Base-by-base conservation (phyloP, 2,113 vertebrate genomes). In the Phrynosoma platyrhinos region DNA sequence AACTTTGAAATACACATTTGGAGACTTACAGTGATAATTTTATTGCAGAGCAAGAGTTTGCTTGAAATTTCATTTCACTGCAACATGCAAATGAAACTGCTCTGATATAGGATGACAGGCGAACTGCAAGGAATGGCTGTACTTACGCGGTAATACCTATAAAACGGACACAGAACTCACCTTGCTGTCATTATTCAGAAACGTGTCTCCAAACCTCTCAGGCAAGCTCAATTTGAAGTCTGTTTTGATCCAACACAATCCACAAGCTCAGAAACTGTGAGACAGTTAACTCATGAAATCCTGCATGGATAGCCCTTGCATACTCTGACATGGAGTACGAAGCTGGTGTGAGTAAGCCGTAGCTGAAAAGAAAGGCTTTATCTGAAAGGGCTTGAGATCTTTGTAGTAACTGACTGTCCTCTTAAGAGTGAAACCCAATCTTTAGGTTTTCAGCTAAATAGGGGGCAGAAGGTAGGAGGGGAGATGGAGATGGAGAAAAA, bases 361-460 rank as follows among this genome's bases (percentile, higher is more conserved):
- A 16, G 74, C 72, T 76, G 13, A 42, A 36, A 91, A 81, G 86
- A 79, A 88, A 83, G 87, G 83, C 95, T 91, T 87, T 69, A 87
- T 95, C 87, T 93, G 90, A 88, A 87, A 86, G 66, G 14, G 20
- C 5, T 40, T 47, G 40, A 32, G 20, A 9, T 25, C 84, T 88
- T 74, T 88, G 93, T 90, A 91, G 96, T 94, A 87, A 91, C 95
- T 94, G 94, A 94, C 93, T 88, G 92, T 94, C 91, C 83, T 92
- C 93, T 94, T 90, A 94, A 94, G 85, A 27, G 92, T 3, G 97
- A 97, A 97, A 98, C 80, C 94, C 90, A 97, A 98, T 88, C 96
- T 96, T 95, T 84, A 69, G 85, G 76, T 90, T 85, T 88, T 92
- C 86, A 76, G 2, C 88, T 76, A 62, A 88, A 90, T 91, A 91